Evolutionary conservation across 2,888 invertebrate species (phyloP), one percentile per base, ranked within the genome.

Genomic region (Plusia festucae): DNA sequence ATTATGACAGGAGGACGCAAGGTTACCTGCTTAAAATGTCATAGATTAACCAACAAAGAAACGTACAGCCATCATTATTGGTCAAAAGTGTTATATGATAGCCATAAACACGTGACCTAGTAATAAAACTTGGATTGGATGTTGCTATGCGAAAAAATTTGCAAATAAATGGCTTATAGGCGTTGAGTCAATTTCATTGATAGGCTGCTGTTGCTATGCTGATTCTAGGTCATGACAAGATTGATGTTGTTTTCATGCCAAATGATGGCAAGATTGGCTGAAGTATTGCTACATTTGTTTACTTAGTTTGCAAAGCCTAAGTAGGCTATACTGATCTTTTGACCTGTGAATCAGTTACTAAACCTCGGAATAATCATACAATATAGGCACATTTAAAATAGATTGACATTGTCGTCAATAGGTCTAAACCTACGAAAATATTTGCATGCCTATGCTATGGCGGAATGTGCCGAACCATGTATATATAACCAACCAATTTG

Each of bases 1-100:
- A 67, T 62, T 22, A 58, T 27, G 44, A 32, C 55, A 70, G 62
- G 62, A 61, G 60, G 59, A 60, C 61, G 22, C 70, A 60, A 65
- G 74, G 73, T 51, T 63, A 53, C 58, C 24, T 24, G 60, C 51
- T 34, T 71, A 67, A 63, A 27, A 49, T 53, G 13, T 56, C 44
- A 30, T 24, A 61, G 61, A 49, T 58, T 60, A 64, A 60, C 16
- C 24, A 57, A 62, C 60, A 63, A 62, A 46, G 52, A 22, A 24
- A 13, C 30, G 24, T 58, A 44, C 40, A 24, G 24, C 59, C 32
- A 20, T 1, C 3, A 15, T 18, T n/a, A 20, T 49, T 16, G 11
- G 20, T 22, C 51, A 9, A 24, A 49, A 30, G 51, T 46, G 11
- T 7, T 32, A 46, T 52, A 8, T 60, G 18, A 30, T 6, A n/a